These are phyloP conservation scores for Pseudeuparius sepicola DNA, from an alignment of 2,888 invertebrate genomes.

Conservation along the genomic window DNA sequence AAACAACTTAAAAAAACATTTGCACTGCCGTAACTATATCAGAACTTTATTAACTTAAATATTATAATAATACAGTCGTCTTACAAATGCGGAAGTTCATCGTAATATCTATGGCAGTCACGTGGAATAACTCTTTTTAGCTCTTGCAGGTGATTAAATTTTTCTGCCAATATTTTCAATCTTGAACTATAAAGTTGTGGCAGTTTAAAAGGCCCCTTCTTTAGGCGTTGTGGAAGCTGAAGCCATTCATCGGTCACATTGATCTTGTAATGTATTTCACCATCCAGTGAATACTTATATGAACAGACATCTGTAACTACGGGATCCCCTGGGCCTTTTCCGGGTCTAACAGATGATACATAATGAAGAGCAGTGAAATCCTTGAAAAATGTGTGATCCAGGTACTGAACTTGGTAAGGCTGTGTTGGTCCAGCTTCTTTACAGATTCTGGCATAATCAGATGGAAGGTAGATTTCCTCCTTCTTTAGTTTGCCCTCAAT, in stretches of 20 bases:
- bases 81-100: conserved; percentile 1
- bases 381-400: conserved; percentile 9
- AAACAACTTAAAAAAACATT: too few relatives aligned
- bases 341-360: conserved; percentile 8
- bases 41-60: too few relatives aligned
- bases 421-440: conserved; percentile 4
- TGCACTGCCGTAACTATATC: too few relatives aligned
- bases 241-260: conserved; percentile 7
- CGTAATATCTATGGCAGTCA: conserved; percentile 9
- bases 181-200: background rate
- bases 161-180: conserved; percentile 3
- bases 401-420: conserved; percentile 5
- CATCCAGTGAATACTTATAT: conserved; percentile 7
- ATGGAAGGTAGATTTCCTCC: conserved; percentile 6
- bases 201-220: conserved; percentile 2
- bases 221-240: conserved; percentile 3
- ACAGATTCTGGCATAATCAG: conserved; percentile 7
- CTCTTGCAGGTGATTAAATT: conserved; percentile 10
- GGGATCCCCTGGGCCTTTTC: conserved; percentile 9
- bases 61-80: background rate
- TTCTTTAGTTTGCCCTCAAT: conserved; percentile 7
- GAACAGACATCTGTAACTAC: conserved; percentile 10
- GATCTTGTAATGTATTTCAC: conserved; percentile 10
- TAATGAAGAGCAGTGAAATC: conserved; percentile 2
- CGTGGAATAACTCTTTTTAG: conserved; percentile 11